Percentiles rank a stretch among this genome's conserved stretches.
These are phyloP conservation scores for Holocentrus rufus DNA, from an alignment of 2,797 vertebrate species.

Conservation along the genomic window DNA sequence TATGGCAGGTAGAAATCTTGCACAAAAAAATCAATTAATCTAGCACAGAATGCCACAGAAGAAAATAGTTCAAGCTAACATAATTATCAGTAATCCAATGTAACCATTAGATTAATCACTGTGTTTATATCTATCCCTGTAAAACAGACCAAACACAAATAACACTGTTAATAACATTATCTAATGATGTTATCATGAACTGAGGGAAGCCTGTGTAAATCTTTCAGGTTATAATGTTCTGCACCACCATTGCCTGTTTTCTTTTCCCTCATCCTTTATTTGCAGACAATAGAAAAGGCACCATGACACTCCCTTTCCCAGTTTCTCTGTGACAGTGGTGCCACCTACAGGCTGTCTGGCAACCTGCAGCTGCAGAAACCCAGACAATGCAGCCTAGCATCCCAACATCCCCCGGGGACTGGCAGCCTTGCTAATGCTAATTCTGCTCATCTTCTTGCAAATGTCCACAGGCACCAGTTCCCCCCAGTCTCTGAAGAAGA, in stretches of 20 bases:
- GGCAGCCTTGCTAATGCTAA: conserved; percentile 55
- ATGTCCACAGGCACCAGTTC: conserved; percentile 91
- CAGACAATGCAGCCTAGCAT: conserved; percentile 63
- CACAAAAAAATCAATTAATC: no score
- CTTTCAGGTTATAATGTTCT: background rate
- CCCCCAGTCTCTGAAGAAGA: conserved; percentile 99
- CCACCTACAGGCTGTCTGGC: conserved; percentile 65
- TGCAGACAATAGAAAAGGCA: conserved; percentile 50
- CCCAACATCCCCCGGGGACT: conserved; percentile 18
- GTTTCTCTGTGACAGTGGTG: conserved; percentile 42
- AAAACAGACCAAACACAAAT: no score
- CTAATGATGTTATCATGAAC: background rate
- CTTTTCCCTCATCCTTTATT: conserved; percentile 24
- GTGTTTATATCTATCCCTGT: no score
- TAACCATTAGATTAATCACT: no score
- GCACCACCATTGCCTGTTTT: conserved; percentile 6
- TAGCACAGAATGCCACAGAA: no score
- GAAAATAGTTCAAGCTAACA: no score
- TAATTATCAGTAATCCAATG: no score
- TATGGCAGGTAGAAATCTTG: no score
- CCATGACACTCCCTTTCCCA: background rate
- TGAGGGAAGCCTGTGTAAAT: background rate
- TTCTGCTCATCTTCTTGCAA: conserved; percentile 56
- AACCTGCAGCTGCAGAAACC: conserved; percentile 23
- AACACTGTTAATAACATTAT: no score